Conservation (phyloP, 2,113 vertebrate species). For the Ailuropoda melanoleuca region DNA sequence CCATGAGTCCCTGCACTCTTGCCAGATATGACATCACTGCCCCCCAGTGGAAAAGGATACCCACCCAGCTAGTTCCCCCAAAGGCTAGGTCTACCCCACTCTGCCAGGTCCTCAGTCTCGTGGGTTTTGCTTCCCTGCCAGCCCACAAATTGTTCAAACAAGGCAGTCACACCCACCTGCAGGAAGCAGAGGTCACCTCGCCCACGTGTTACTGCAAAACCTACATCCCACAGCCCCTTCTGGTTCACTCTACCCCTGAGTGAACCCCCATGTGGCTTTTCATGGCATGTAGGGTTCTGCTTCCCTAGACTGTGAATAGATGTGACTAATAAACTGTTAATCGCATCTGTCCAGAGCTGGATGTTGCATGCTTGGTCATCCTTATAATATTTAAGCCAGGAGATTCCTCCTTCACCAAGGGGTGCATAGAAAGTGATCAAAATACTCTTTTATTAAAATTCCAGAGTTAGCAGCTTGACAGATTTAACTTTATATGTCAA, state of each 20-base stretch:
- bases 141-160: background rate
- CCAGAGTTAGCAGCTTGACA: background rate
- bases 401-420: background rate
- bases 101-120: background rate
- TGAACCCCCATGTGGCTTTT: background rate
- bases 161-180: background rate
- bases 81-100: background rate
- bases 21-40: rapidly evolving
- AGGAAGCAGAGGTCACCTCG: background rate
- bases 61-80: background rate
- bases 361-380: background rate
- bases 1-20: background rate
- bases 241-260: background rate
- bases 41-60: background rate
- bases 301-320: background rate
- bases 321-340: background rate
- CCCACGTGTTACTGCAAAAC: background rate
- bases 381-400: background rate
- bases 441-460: background rate
- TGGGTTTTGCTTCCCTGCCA: background rate
- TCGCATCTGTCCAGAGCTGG: background rate
- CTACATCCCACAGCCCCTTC: too few relatives aligned
- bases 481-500: background rate
- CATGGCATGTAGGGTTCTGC: too few relatives aligned
- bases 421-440: background rate